Evolutionary conservation across 2,797 vertebrate species (phyloP), one percentile per base, ranked within the genome.

Genomic region (Mycteria americana): DNA sequence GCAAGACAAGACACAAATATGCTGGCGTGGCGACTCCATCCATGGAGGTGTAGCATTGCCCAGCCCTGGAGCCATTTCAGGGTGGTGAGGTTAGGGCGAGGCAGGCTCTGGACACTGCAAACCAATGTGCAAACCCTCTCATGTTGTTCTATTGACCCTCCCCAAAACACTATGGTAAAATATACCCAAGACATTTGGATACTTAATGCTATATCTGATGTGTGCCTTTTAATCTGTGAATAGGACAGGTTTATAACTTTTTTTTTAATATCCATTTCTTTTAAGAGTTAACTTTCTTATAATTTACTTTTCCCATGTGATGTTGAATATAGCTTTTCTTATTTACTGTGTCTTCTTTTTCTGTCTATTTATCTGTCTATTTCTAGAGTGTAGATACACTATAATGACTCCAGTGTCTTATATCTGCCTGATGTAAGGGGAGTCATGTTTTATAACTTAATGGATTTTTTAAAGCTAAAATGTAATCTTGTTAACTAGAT

Each of bases 141-240:
- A 8, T 50, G 18, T 33, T 62, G 11, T 30, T 39, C 16, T 27
- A 43, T 8, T 54, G n/a, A 41, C 14, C 5, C 2, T 39, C 3
- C 39, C 8, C 62, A 59, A 60, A 85, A 41, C 8, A 75, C 3
- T 14, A 6, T 8, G 9, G 6, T 18, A 72, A 68, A 93, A 92
- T 33, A 1, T 0, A 0, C 9, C 2, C 3, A 65, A 79, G 13
- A 11, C 4, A 6, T 73, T 67, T 33, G 19, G 17, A 27, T 46
- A 4, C 7, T 41, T 68, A 53, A 15, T 9, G n/a, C 12, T 73
- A 1, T 24, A 19, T 30, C 33, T 46, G 30, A 62, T 48, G 7
- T 24, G 9, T 60, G 14, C 15, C 21, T 78, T 80, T 70, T 67
- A 37, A 60, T 48, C 35, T 62, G 57, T 33, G 37, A 41, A 72